Conservation (phyloP, 2,888 invertebrate species). For the Sminthurinus aureus region DNA sequence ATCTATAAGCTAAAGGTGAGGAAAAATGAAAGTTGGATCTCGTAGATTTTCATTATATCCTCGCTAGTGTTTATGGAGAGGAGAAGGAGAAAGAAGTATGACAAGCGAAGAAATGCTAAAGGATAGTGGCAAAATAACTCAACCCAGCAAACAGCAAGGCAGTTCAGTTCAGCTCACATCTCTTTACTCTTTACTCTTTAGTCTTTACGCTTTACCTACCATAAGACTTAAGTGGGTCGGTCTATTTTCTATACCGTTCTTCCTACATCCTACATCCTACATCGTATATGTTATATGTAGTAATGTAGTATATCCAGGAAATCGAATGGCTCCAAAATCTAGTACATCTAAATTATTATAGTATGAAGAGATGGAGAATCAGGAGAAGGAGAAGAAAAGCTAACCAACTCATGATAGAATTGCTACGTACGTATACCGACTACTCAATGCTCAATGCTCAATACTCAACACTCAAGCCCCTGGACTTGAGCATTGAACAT, state of each 20-base stretch:
- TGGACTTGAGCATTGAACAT: not conserved
- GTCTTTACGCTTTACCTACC: too few relatives aligned
- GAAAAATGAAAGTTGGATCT: conserved; percentile 5
- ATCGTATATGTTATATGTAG: too few relatives aligned
- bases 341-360: too few relatives aligned
- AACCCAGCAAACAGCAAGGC: not conserved
- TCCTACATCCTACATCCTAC: too few relatives aligned
- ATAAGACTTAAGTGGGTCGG: conserved; percentile 23
- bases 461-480: not conserved
- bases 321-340: not conserved
- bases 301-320: conserved; percentile 9
- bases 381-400: conserved; percentile 4
- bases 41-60: conserved; percentile 5
- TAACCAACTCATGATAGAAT: too few relatives aligned
- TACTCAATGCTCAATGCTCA: not conserved
- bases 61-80: not conserved
- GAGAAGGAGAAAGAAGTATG: not conserved
- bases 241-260: conserved; percentile 23
- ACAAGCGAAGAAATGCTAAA: not conserved
- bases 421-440: too few relatives aligned
- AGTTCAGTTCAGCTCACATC: not conserved
- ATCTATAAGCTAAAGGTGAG: not conserved
- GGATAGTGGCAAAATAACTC: conserved; percentile 16
- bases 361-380: not conserved
- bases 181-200: too few relatives aligned